Evolutionary conservation across 1,140 invertebrate species (phyloP).

Genomic region (Trichonephila clavipes): DNA sequence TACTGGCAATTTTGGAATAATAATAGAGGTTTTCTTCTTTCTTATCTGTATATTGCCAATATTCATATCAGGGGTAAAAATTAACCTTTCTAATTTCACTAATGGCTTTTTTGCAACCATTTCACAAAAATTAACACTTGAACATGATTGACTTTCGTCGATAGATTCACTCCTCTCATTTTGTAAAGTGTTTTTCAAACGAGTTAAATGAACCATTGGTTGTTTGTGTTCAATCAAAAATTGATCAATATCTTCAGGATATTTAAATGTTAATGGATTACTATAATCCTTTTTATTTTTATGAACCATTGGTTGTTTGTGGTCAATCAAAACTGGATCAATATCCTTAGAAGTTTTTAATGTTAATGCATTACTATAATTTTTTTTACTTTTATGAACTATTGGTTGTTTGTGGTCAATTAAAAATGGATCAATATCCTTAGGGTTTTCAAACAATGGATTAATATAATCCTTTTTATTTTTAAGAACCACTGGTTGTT

Average conservation of each 20-base stretch:
- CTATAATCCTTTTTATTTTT: background rate
- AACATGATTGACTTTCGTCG: background rate
- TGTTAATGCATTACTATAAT: background rate
- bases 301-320: conserved; percentile 3
- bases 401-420: background rate
- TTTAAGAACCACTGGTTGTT: background rate
- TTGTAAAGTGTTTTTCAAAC: background rate
- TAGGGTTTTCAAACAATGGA: background rate
- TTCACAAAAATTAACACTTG: background rate
- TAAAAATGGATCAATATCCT: background rate
- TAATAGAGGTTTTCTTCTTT: background rate
- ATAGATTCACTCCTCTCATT: background rate
- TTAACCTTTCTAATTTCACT: conserved; percentile 1
- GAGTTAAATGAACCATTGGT: background rate
- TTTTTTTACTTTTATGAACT: background rate
- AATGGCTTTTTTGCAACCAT: conserved; percentile 12
- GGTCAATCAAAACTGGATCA: background rate
- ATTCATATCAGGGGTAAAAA: background rate
- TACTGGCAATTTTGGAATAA: background rate
- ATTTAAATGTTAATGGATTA: background rate
- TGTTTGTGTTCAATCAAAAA: conserved; percentile 20
- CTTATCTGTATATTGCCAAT: background rate
- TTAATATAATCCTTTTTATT: background rate
- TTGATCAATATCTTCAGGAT: background rate
- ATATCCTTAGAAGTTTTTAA: background rate